Conservation (phyloP, 2,797 vertebrate genomes). For the Sternotherus odoratus region DNA sequence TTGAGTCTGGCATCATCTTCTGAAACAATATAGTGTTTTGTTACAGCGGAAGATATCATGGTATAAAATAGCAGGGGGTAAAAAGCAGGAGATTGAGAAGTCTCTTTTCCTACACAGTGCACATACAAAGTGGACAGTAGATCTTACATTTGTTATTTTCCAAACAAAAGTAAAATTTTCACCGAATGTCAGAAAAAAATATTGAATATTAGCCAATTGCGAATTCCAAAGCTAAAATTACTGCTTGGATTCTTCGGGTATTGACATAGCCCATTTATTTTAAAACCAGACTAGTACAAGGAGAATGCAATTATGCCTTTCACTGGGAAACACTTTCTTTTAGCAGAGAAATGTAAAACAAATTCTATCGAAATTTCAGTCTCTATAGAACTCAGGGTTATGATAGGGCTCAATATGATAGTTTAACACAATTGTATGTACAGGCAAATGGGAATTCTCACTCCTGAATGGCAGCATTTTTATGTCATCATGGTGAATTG, state of each 20-base stretch:
- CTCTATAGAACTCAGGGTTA: accelerated
- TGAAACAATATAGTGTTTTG: background rate
- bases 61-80: background rate
- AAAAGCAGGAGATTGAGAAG: background rate
- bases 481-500: background rate
- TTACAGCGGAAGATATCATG: background rate
- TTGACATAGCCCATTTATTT: background rate
- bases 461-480: background rate
- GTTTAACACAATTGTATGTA: background rate
- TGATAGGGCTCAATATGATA: background rate
- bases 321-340: background rate
- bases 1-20: background rate
- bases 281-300: constrained; percentile 10
- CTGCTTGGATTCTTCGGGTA: background rate
- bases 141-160: background rate
- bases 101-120: background rate
- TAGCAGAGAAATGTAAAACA: background rate
- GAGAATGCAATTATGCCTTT: constrained; percentile 29
- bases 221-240: constrained; percentile 41
- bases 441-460: background rate
- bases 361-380: background rate
- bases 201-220: background rate
- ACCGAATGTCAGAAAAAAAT: background rate
- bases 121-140: background rate
- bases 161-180: background rate